A percentile compares a stretch with the other conserved stretches of the same genome.
Evolutionary conservation across 2,888 invertebrate species (phyloP).

Genomic region (Aricia artaxerxes): DNA sequence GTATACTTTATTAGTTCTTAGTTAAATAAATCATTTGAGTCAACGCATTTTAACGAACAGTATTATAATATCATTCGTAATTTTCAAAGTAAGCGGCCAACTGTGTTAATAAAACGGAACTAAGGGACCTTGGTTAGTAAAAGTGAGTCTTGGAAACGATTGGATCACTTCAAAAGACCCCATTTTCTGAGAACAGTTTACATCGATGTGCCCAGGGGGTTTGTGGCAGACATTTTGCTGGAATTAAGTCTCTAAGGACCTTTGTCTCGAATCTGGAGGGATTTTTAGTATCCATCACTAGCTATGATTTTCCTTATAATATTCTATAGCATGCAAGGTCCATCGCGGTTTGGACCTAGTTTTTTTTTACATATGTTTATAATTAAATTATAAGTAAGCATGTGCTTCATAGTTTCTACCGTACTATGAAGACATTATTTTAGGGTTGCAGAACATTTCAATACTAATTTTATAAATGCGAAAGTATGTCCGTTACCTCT

Average conservation of each 20-base stretch:
- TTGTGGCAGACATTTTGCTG: neutral
- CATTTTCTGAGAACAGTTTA: slow-evolving; percentile 2
- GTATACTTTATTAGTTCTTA: neutral
- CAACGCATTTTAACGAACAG: neutral
- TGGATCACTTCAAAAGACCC: slow-evolving; percentile 1
- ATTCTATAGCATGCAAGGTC: too few species aligned
- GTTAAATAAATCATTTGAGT: neutral
- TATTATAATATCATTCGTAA: neutral
- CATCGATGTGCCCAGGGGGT: neutral
- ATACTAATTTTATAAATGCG: too few species aligned
- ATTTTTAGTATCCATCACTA: too few species aligned
- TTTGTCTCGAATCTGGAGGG: neutral
- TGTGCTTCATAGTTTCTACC: too few species aligned
- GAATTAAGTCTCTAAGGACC: neutral
- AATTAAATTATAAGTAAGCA: too few species aligned
- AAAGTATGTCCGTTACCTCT: too few species aligned
- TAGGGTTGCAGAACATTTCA: too few species aligned
- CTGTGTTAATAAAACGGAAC: neutral
- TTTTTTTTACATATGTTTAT: too few species aligned
- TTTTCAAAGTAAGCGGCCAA: neutral
- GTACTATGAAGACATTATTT: too few species aligned
- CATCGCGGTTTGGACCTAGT: too few species aligned
- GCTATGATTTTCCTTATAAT: too few species aligned
- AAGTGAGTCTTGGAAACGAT: slow-evolving; percentile 1
- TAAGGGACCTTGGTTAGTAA: neutral